Evolutionary conservation across 2,797 vertebrate genomes (phyloP).

Genomic region (Myotis planiceps): DNA sequence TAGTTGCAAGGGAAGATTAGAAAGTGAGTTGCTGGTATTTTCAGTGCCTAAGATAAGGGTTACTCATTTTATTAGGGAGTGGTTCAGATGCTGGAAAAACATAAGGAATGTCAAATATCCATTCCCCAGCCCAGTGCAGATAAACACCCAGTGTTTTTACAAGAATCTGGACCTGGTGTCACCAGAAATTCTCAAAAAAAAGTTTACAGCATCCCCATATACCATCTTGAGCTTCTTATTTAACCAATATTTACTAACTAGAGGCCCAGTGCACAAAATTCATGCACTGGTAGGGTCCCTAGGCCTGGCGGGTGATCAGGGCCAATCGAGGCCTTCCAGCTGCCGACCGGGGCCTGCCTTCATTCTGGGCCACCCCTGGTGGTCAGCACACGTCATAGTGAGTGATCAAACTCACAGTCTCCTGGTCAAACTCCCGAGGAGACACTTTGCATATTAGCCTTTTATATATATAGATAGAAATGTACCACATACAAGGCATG

Average conservation of each 20-base stretch:
- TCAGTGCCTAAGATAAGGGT: background rate
- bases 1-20: background rate
- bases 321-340: no score
- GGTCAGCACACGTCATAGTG: no score
- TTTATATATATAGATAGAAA: background rate
- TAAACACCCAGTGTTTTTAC: background rate
- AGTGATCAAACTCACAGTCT: no score
- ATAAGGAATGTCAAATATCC: slow-evolving; percentile 9
- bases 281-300: no score
- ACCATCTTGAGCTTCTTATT: background rate
- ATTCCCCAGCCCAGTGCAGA: background rate
- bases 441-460: no score
- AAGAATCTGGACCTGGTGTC: background rate
- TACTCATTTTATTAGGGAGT: background rate
- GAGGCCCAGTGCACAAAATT: no score
- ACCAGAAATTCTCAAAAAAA: background rate
- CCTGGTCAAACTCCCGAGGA: no score
- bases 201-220: background rate
- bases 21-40: slow-evolving; percentile 10
- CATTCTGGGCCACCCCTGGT: no score
- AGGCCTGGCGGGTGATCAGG: no score
- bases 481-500: background rate
- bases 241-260: slow-evolving; percentile 35
- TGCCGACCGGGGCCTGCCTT: no score
- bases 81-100: background rate